Percentiles rank a stretch among this genome's conserved stretches.
Evolutionary conservation across 2,113 vertebrate genomes (phyloP).

Genomic region (Athene noctua): DNA sequence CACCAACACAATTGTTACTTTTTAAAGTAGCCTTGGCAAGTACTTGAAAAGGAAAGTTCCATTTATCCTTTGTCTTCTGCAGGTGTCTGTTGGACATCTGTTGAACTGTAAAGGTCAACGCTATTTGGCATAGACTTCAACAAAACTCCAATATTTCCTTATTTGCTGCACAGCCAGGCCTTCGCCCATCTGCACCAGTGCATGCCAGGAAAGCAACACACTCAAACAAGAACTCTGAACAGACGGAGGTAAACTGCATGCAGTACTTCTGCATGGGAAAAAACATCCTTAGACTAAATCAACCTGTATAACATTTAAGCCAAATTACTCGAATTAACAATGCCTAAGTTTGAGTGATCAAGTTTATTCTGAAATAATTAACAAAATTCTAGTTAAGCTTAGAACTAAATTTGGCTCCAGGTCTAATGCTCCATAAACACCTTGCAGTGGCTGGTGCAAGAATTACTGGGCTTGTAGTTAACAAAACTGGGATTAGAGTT

Average conservation of each 20-base stretch:
- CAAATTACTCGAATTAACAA: not conserved
- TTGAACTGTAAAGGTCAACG: not conserved
- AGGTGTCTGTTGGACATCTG: not conserved
- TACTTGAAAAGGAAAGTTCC: not conserved
- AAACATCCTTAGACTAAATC: not conserved
- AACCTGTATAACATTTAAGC: not conserved
- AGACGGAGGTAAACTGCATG: not conserved
- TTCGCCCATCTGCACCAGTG: not conserved
- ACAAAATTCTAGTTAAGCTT: not conserved
- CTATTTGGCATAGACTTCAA: not conserved
- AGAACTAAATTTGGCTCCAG: not conserved
- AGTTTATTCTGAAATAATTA: not conserved
- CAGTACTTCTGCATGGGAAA: not conserved
- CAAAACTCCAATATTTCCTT: not conserved
- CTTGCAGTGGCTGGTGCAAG: not conserved
- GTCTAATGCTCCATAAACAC: not conserved
- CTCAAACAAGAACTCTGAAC: not conserved
- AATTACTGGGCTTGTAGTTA: not conserved
- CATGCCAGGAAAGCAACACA: not conserved
- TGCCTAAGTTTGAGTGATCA: not conserved
- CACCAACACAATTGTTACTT: not conserved
- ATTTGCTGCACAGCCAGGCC: not conserved
- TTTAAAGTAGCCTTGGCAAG: not conserved
- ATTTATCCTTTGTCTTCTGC: not conserved
- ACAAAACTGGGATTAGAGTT: not conserved